phyloP scores from a whole-genome alignment of 2,113 vertebrate species.

The Mus pahari region DNA sequence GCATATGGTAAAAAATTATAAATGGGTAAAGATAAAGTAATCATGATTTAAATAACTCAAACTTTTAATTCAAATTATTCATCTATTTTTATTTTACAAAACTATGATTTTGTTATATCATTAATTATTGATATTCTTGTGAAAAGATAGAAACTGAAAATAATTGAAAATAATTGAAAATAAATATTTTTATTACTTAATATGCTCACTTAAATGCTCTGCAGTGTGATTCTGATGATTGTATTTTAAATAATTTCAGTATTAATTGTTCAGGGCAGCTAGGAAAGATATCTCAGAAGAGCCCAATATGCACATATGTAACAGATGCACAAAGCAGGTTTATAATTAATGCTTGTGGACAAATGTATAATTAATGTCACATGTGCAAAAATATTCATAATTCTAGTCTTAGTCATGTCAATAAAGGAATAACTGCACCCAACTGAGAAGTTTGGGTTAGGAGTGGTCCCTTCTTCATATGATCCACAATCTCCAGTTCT shows the following conservation, averaged over 20 bases:
- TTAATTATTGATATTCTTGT: not conserved
- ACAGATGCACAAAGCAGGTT: not conserved
- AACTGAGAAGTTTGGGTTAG: not conserved
- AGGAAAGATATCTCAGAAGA: not conserved
- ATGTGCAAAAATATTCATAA: not conserved
- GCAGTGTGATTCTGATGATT: not conserved
- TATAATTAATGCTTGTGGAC: too few species aligned
- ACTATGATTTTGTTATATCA: not conserved
- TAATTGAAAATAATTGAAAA: slow-evolving; percentile 24
- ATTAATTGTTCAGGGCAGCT: not conserved
- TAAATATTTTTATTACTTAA: slow-evolving; percentile 14
- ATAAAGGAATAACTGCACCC: not conserved
- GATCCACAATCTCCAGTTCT: not conserved
- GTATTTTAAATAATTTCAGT: slow-evolving; percentile 31
- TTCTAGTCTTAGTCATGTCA: not conserved
- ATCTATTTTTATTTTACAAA: not conserved
- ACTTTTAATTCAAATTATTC: not conserved
- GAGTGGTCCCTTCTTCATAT: not conserved
- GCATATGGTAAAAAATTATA: not conserved
- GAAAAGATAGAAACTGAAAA: not conserved
- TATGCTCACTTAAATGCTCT: not conserved
- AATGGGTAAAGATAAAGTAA: slow-evolving; percentile 7
- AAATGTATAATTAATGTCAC: not conserved
- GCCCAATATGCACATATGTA: not conserved
- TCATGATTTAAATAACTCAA: not conserved